phyloP scores from a whole-genome alignment of 2,797 vertebrate species.

The Mormyrus hasselquistii region DNA sequence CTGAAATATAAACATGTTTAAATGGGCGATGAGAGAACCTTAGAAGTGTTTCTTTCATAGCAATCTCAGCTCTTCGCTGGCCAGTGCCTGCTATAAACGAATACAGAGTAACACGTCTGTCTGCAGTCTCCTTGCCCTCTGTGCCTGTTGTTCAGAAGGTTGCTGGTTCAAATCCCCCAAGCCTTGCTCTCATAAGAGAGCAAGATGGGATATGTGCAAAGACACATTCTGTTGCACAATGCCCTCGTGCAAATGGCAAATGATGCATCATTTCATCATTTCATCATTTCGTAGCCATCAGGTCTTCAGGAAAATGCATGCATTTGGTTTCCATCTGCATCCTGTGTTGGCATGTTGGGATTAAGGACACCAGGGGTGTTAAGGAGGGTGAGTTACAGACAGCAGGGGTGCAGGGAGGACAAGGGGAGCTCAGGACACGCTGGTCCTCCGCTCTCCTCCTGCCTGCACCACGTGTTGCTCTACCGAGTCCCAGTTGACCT shows the following conservation, averaged over 20 bases:
- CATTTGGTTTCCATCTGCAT: neutral
- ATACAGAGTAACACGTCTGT: neutral
- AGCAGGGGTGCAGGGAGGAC: neutral
- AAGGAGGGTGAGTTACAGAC: neutral
- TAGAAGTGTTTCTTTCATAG: neutral
- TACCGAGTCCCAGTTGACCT: neutral
- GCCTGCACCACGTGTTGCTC: neutral
- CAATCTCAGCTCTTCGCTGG: neutral
- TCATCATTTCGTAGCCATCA: neutral
- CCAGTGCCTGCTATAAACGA: neutral
- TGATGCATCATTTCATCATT: neutral
- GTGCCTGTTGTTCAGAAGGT: neutral
- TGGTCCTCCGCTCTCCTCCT: neutral
- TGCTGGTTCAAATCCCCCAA: neutral
- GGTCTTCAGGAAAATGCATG: neutral
- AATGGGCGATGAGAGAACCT: neutral
- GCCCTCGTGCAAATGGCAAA: neutral
- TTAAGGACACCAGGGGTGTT: neutral
- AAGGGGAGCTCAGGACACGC: neutral
- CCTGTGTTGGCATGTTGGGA: neutral
- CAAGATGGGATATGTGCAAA: neutral
- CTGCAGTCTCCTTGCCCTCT: neutral
- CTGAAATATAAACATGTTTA: conserved; percentile 1
- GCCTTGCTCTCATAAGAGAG: neutral
- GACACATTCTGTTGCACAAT: neutral